Percentiles rank a stretch among this genome's conserved stretches.
phyloP scores from a whole-genome alignment of 1,140 invertebrate genomes.

The Zaprionus nigranus region DNA sequence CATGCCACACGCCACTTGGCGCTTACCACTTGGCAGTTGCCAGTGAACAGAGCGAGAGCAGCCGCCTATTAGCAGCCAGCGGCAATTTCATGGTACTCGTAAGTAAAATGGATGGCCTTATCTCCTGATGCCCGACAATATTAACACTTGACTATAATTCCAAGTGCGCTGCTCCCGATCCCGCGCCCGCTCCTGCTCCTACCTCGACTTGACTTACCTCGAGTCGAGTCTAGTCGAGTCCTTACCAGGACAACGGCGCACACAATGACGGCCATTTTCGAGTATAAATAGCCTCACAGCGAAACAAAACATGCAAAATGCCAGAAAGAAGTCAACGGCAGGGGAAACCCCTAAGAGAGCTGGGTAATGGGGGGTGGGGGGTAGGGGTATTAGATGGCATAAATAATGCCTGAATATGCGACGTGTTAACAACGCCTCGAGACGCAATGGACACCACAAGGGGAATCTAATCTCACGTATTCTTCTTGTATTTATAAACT shows the following conservation, averaged over 20 bases:
- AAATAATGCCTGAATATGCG: conserved; percentile 72
- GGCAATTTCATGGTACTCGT: conserved; percentile 49
- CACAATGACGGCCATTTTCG: conserved; percentile 48
- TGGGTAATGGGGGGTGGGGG: background rate
- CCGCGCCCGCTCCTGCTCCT: background rate
- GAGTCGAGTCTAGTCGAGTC: background rate
- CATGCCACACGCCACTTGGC: conserved; percentile 36
- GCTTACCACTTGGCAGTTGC: conserved; percentile 46
- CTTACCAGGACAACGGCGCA: conserved; percentile 10
- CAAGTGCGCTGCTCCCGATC: conserved; percentile 18
- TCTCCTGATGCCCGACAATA: conserved; percentile 60
- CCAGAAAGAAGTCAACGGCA: conserved; percentile 13
- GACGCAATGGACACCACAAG: conserved; percentile 32
- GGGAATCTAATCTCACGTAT: conserved; percentile 35
- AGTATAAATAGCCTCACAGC: conserved; percentile 60
- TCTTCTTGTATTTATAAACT: conserved; percentile 48
- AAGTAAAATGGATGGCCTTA: conserved; percentile 63
- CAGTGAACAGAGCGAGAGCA: conserved; percentile 32
- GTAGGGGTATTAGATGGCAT: conserved; percentile 28
- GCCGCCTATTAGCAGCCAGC: conserved; percentile 43
- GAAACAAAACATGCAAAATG: conserved; percentile 63
- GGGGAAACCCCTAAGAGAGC: background rate
- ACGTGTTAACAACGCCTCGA: conserved; percentile 73
- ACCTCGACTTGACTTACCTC: background rate
- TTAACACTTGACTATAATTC: conserved; percentile 72